A percentile compares a stretch with the other conserved stretches of the same genome.
These are phyloP conservation scores for Lycophotia porphyrea DNA, from an alignment of 2,888 invertebrate species.

Conservation along the genomic window DNA sequence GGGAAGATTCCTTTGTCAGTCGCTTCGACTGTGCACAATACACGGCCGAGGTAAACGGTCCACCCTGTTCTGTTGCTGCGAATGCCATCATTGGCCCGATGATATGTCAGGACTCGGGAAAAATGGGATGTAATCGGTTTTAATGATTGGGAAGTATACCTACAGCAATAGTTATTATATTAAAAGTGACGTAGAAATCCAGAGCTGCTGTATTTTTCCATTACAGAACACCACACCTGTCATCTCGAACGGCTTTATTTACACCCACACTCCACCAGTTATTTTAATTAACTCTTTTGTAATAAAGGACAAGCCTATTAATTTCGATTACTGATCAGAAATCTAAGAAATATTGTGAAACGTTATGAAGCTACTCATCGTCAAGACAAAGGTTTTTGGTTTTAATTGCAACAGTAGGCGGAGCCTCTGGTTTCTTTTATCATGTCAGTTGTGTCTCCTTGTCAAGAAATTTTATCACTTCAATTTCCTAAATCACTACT, in stretches of 20 bases:
- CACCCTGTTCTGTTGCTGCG: slow-evolving; percentile 21
- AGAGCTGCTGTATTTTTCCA: background rate
- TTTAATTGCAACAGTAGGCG: background rate
- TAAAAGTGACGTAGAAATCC: background rate
- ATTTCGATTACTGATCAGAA: background rate
- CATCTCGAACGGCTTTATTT: background rate
- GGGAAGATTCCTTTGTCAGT: slow-evolving; percentile 74
- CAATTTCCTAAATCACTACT: background rate
- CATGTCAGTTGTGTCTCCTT: background rate
- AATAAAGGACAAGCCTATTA: background rate
- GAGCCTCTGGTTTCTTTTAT: background rate
- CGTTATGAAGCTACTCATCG: background rate
- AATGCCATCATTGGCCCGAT: slow-evolving; percentile 20
- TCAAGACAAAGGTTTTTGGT: background rate
- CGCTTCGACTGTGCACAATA: slow-evolving; percentile 64
- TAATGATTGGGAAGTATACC: background rate
- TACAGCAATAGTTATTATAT: background rate
- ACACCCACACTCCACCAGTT: background rate
- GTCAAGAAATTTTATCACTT: background rate
- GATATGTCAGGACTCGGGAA: background rate
- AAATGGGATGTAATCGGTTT: background rate
- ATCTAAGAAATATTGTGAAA: background rate
- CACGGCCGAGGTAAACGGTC: slow-evolving; percentile 64
- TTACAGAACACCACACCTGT: background rate
- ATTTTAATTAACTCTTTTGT: background rate